These are phyloP conservation scores for Carduelis carduelis DNA, from an alignment of 2,797 vertebrate genomes.

Conservation along the genomic window DNA sequence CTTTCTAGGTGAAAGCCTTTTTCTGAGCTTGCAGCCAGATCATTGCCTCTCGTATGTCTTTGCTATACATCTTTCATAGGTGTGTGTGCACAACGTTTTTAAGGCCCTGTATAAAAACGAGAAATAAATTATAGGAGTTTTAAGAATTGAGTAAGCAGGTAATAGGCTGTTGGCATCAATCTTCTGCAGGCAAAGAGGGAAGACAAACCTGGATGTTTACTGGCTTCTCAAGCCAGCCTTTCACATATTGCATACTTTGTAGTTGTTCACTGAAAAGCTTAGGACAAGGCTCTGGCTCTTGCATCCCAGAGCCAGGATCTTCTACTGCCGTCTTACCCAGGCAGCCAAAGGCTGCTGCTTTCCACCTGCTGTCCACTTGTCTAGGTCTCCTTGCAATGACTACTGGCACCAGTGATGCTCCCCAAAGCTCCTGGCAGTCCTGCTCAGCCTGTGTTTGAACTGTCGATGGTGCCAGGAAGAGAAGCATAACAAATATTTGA, in stretches of 20 bases:
- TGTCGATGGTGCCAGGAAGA: not conserved
- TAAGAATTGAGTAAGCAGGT: not conserved
- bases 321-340: not conserved
- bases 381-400: not conserved
- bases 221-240: not conserved
- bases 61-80: not conserved
- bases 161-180: not conserved
- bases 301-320: not conserved
- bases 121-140: not conserved
- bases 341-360: not conserved
- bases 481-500: not conserved
- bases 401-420: accelerated
- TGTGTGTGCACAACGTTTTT: not conserved
- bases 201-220: not conserved
- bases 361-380: not conserved
- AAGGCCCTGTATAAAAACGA: not conserved
- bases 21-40: not conserved
- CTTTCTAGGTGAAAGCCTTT: not conserved
- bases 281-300: not conserved
- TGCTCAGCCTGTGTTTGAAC: not conserved
- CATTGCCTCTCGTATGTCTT: not conserved
- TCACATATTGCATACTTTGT: not conserved
- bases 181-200: not conserved
- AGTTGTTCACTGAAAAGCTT: not conserved
- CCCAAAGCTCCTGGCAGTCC: not conserved